phyloP scores from a whole-genome alignment of 2,797 vertebrate genomes.

The Australoheros facetus region DNA sequence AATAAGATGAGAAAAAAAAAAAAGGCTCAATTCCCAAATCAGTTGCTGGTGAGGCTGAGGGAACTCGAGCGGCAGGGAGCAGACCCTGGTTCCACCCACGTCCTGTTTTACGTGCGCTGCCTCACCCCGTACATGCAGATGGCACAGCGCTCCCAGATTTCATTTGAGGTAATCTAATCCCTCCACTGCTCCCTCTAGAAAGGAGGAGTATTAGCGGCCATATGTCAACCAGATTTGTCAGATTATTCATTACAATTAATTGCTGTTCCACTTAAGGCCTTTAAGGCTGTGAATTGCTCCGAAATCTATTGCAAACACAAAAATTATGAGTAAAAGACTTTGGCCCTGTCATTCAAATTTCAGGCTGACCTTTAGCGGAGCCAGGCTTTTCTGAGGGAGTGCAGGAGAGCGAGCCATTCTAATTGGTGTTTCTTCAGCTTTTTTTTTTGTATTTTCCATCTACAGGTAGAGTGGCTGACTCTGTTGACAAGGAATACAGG shows the following conservation, averaged over 20 bases:
- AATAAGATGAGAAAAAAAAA: slow-evolving; percentile 80
- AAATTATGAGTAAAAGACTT: slow-evolving; percentile 99
- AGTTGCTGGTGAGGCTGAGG: slow-evolving; percentile 81
- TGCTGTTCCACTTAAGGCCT: slow-evolving; percentile 99
- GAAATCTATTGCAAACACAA: slow-evolving; percentile 99
- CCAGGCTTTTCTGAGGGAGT: slow-evolving; percentile 95
- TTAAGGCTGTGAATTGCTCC: slow-evolving; percentile 99
- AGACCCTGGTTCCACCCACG: slow-evolving; percentile 89
- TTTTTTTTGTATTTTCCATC: slow-evolving; percentile 74
- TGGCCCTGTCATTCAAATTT: slow-evolving; percentile 99
- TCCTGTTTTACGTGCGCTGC: slow-evolving; percentile 89
- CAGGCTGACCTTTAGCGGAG: slow-evolving; percentile 99
- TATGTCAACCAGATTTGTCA: slow-evolving; percentile 99
- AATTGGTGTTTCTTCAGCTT: slow-evolving; percentile 91
- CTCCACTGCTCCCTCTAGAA: slow-evolving; percentile 99
- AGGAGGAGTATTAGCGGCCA: slow-evolving; percentile 99
- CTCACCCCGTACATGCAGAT: slow-evolving; percentile 97
- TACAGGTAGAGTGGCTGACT: slow-evolving; percentile 92
- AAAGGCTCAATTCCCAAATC: slow-evolving; percentile 86
- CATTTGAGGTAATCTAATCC: slow-evolving; percentile 99
- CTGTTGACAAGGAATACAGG: slow-evolving; percentile 82
- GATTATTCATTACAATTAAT: slow-evolving; percentile 99
- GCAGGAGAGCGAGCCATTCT: slow-evolving; percentile 95
- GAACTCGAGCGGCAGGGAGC: slow-evolving; percentile 85
- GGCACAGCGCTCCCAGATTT: slow-evolving; percentile 98